Evolutionary conservation across 35 echinoderm and acorn worm genomes (phyloP).

Genomic region (Heliocidaris tuberculata): DNA sequence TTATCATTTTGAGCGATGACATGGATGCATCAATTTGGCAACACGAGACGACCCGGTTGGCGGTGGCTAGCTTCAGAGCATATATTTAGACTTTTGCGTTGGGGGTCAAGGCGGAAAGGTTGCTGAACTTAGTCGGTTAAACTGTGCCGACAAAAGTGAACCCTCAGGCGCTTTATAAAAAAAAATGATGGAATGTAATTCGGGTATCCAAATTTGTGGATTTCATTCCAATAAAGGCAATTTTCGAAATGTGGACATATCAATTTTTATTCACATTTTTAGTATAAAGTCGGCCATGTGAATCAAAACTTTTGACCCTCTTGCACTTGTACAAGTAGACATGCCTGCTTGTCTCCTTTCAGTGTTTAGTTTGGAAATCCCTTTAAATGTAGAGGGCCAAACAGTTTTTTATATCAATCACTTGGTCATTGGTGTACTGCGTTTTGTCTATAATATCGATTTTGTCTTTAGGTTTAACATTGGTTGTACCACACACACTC

Average conservation of each 20-base stretch:
- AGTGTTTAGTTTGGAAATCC: no score
- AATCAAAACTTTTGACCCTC: no score
- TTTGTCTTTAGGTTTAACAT: no score
- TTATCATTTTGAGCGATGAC: neutral
- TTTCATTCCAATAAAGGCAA: neutral
- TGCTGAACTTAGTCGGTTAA: neutral
- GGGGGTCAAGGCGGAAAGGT: neutral
- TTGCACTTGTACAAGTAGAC: no score
- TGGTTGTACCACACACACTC: no score
- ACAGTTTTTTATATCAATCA: no score
- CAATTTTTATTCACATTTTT: neutral
- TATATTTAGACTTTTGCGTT: neutral
- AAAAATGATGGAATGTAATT: neutral
- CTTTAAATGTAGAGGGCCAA: no score
- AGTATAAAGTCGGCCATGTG: no score
- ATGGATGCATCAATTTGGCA: neutral
- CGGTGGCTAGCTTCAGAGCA: neutral
- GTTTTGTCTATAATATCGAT: no score
- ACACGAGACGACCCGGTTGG: neutral
- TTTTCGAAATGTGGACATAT: neutral
- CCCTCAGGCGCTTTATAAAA: neutral
- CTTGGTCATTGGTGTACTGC: no score
- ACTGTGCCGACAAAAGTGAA: neutral
- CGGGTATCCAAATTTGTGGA: neutral
- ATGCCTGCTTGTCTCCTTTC: no score